These are phyloP conservation scores for Eulemur rufifrons DNA, from an alignment of 2,113 vertebrate species.

Conservation along the genomic window DNA sequence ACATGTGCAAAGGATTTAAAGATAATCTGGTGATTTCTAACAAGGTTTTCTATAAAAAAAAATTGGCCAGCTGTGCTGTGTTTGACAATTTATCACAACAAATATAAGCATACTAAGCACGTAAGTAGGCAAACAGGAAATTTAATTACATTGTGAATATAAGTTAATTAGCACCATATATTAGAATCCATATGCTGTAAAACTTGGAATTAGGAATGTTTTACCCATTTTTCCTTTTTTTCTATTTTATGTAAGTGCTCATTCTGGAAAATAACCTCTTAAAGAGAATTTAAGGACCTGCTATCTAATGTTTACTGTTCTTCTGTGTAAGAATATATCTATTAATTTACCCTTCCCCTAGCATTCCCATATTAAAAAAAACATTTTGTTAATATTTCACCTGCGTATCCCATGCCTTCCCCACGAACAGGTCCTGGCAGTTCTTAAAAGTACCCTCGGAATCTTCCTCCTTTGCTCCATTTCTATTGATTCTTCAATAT, in stretches of 20 bases:
- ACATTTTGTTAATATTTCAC: not conserved
- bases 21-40: conserved; percentile 41
- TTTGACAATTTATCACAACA: conserved; percentile 56
- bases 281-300: not conserved
- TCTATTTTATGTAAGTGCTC: not conserved
- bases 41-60: not conserved
- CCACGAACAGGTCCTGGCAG: not conserved
- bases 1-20: conserved; percentile 58
- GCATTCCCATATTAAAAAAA: not conserved
- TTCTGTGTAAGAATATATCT: not conserved
- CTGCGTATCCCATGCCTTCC: not conserved
- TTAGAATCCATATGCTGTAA: not conserved
- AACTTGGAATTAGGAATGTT: conserved; percentile 2
- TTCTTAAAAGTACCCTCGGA: not conserved
- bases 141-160: not conserved
- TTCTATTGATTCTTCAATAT: not conserved
- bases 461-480: not conserved
- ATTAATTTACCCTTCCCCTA: not conserved
- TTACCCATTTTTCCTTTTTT: not conserved
- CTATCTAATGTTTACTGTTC: not conserved
- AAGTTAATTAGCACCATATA: not conserved
- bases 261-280: not conserved
- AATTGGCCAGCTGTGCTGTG: conserved; percentile 49
- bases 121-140: conserved; percentile 2
- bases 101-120: not conserved